Evolutionary conservation across 2,888 invertebrate genomes (phyloP), one percentile per base, ranked within the genome.

Genomic region (Aplocera efformata): DNA sequence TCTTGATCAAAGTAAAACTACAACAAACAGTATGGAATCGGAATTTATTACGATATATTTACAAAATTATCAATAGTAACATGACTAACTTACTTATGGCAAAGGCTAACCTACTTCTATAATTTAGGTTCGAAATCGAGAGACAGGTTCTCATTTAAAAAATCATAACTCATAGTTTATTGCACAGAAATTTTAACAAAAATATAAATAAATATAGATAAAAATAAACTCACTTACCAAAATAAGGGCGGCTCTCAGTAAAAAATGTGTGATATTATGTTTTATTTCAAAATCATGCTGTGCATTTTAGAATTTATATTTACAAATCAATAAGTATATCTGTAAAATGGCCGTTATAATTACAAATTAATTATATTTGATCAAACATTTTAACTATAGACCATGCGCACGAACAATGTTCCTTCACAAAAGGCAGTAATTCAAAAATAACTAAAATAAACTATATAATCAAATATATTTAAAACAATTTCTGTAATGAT

Each of bases 31-130:
- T 46, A 50, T 49, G 55, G 55, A 56, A 53, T 56, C 39, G 37
- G 48, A 53, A 53, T 56, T 53, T 49, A 53, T 50, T 49, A 35
- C 38, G 39, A 42, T 55, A 34, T 26, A 47, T 42, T 54, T 42
- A 49, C 24, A n/a, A n/a, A 42, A 40, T 35, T 42, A 37, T 32
- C 40, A 51, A 48, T 56, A 53, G 51, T 50, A 45, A 47, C 48
- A 51, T 40, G 48, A 34, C 45, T 51, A 42, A 28, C 40, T 42
- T 50, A 52, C 31, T 24, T 49, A 49, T 49, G 49, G 49, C 49
- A 37, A 48, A 39, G 34, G 1, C 9, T 40, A 37, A 6, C 10
- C 25, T 35, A 47, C 10, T 10, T 0, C 21, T 27, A 17, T 28
- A 24, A 10, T 25, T 24, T 8, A 38, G 28, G 29, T 39, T 35